These are phyloP conservation scores for Nebria ingens DNA, from an alignment of 1,140 invertebrate genomes.

Conservation along the genomic window DNA sequence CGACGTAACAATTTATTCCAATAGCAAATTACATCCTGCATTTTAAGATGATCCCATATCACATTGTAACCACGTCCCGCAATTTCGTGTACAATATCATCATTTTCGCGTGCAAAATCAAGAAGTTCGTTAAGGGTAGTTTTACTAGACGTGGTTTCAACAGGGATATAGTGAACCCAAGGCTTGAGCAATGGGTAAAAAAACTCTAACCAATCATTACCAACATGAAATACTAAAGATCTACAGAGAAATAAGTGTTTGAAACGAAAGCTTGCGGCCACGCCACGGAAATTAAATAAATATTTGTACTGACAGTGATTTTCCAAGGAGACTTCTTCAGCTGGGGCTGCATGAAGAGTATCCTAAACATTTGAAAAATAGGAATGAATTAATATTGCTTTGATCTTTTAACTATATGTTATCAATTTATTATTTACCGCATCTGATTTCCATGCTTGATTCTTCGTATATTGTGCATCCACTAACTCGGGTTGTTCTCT, in stretches of 20 bases:
- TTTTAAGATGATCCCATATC: conserved; percentile 72
- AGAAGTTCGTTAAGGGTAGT: conserved; percentile 60
- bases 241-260: conserved; percentile 93
- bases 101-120: conserved; percentile 67
- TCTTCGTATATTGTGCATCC: conserved; percentile 93
- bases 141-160: conserved; percentile 57
- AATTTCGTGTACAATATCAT: conserved; percentile 65
- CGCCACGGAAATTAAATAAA: conserved; percentile 92
- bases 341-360: conserved; percentile 72
- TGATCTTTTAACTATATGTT: not conserved
- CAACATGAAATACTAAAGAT: conserved; percentile 93
- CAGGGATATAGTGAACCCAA: conserved; percentile 93
- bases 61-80: conserved; percentile 73
- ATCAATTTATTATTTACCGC: conserved; percentile 39
- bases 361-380: conserved; percentile 63
- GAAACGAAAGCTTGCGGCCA: conserved; percentile 93
- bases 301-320: conserved; percentile 91
- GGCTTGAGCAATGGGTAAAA: conserved; percentile 87
- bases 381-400: not conserved
- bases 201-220: conserved; percentile 91
- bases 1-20: conserved; percentile 71
- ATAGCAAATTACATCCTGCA: conserved; percentile 77
- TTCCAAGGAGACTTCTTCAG: conserved; percentile 79
- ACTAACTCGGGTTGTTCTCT: conserved; percentile 65
- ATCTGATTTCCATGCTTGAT: conserved; percentile 96